Evolutionary conservation across 2,113 vertebrate species (phyloP).

Genomic region (Apteryx owenii): DNA sequence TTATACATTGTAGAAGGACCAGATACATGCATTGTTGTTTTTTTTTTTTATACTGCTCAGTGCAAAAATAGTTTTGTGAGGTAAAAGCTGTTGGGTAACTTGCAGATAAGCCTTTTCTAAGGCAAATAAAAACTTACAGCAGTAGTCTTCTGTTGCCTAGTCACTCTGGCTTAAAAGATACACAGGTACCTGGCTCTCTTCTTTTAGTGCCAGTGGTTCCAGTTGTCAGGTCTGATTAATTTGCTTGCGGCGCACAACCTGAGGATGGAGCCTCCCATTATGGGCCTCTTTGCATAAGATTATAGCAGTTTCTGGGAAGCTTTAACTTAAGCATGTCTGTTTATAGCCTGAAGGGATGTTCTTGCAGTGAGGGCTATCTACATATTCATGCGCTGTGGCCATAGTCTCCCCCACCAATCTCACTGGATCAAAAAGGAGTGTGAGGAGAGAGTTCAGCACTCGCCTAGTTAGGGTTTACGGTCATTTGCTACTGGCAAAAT

Average conservation of each 20-base stretch:
- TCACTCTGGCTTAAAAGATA: not conserved
- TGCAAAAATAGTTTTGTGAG: not conserved
- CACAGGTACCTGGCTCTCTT: not conserved
- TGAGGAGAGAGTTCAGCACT: not conserved
- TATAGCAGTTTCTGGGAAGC: not conserved
- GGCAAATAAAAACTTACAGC: not conserved
- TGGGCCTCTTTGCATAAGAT: not conserved
- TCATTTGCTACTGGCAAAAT: not conserved
- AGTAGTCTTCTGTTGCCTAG: not conserved
- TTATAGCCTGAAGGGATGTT: not conserved
- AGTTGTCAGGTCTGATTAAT: not conserved
- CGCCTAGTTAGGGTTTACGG: not conserved
- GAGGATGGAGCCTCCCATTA: not conserved
- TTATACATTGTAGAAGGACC: not conserved
- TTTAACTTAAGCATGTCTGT: not conserved
- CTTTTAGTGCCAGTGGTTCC: not conserved
- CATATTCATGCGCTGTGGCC: not conserved
- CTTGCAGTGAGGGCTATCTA: not conserved
- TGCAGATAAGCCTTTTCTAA: not conserved
- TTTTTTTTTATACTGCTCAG: not conserved
- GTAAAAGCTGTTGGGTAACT: not conserved
- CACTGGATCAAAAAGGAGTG: not conserved
- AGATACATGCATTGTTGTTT: not conserved
- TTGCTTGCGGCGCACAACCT: not conserved
- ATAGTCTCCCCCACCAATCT: not conserved